These are phyloP conservation scores for Gonatopus flavifemur DNA, from an alignment of 1,140 invertebrate genomes.

Conservation along the genomic window DNA sequence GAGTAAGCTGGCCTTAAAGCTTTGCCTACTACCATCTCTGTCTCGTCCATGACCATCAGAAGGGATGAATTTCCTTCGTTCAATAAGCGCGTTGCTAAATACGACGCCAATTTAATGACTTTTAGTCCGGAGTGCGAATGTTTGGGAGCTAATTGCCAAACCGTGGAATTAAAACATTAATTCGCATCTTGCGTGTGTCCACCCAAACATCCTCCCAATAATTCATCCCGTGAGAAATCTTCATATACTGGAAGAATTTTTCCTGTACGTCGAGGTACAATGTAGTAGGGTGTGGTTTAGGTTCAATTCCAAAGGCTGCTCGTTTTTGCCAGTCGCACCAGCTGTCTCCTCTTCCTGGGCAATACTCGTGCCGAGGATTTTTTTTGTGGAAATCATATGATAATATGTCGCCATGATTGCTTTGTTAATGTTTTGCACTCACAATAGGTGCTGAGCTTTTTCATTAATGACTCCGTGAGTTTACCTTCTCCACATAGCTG, in stretches of 20 bases:
- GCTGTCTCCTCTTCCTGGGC: constrained; percentile 14
- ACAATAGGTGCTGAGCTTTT: constrained; percentile 18
- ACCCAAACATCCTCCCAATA: too few species aligned
- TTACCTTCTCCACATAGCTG: constrained; percentile 10
- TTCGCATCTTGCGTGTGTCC: constrained; percentile 29
- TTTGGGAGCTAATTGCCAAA: too few species aligned
- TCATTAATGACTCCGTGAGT: too few species aligned
- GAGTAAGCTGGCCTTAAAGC: too few species aligned
- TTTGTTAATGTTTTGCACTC: constrained; percentile 19
- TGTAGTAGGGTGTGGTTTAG: background rate
- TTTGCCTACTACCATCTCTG: background rate
- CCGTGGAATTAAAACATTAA: too few species aligned
- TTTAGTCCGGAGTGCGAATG: background rate
- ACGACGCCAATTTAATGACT: background rate
- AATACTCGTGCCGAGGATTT: constrained; percentile 17
- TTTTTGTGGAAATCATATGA: too few species aligned
- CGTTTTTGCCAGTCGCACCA: constrained; percentile 12
- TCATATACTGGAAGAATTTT: too few species aligned
- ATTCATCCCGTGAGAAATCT: too few species aligned
- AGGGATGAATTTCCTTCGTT: constrained; percentile 3
- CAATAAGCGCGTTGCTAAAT: background rate
- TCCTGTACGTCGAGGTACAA: background rate
- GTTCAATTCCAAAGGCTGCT: constrained; percentile 2
- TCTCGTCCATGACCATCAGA: constrained; percentile 3
- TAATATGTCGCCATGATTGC: too few species aligned